Conservation (phyloP, 2,797 vertebrate species). For the Delichon dasypus region DNA sequence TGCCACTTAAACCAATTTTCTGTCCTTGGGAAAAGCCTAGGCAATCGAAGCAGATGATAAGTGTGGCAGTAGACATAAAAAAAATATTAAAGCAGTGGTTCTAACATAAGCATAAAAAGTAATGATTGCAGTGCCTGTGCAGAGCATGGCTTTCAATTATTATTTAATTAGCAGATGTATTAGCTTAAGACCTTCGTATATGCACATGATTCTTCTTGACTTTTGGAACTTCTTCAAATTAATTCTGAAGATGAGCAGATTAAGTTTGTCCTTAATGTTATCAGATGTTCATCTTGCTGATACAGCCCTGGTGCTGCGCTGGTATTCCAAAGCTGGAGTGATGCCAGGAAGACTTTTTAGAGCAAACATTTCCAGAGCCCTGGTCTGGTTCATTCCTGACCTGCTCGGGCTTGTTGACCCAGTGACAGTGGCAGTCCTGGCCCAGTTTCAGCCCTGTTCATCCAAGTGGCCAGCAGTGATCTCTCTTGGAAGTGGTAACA, state of each 20-base stretch:
- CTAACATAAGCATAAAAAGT: neutral
- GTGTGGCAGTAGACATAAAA: neutral
- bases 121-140: neutral
- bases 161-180: neutral
- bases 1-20: neutral
- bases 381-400: neutral
- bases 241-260: neutral
- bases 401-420: neutral
- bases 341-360: neutral
- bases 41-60: neutral
- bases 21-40: neutral
- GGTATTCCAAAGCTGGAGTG: neutral
- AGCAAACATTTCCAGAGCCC: neutral
- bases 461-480: neutral
- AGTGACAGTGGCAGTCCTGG: neutral
- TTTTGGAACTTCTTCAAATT: neutral
- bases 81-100: neutral
- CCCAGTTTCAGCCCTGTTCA: neutral
- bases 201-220: neutral
- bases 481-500: conserved; percentile 24
- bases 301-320: neutral
- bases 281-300: neutral
- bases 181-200: neutral
- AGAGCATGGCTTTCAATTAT: neutral
- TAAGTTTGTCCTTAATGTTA: neutral